These are phyloP conservation scores for Cephus nigrinus DNA, from an alignment of 2,888 invertebrate genomes.

Conservation along the genomic window DNA sequence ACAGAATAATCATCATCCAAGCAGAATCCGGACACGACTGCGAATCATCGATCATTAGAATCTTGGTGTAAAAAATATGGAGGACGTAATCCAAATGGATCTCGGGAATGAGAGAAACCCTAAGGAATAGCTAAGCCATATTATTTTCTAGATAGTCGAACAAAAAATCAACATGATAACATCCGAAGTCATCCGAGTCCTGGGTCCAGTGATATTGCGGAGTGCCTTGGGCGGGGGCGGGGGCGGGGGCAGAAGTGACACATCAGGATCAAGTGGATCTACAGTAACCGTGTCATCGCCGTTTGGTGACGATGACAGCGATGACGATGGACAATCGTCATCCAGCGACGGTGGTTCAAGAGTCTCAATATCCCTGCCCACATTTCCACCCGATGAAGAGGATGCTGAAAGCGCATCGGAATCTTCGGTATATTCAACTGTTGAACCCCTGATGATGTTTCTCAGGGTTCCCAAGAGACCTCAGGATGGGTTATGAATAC, in stretches of 20 bases:
- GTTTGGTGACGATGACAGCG: constrained; percentile 67
- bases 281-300: constrained; percentile 62
- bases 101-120: neutral
- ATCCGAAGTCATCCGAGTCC: constrained; percentile 77
- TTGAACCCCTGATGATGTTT: constrained; percentile 19
- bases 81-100: neutral
- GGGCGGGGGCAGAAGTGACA: constrained; percentile 61
- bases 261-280: constrained; percentile 55
- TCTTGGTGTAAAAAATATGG: neutral
- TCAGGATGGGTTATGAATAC: neutral
- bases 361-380: constrained; percentile 75
- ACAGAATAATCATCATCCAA: neutral
- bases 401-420: constrained; percentile 67
- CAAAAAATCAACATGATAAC: constrained; percentile 81
- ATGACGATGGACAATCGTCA: constrained; percentile 55
- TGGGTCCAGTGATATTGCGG: constrained; percentile 80
- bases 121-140: constrained; percentile 33
- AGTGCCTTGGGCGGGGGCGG: constrained; percentile 70
- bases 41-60: neutral
- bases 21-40: neutral
- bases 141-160: constrained; percentile 76
- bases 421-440: constrained; percentile 27
- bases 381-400: constrained; percentile 75
- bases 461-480: neutral
- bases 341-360: constrained; percentile 64